Percentiles rank a stretch among this genome's conserved stretches.
Evolutionary conservation across 2,113 vertebrate genomes (phyloP).

Genomic region (Charina bottae): DNA sequence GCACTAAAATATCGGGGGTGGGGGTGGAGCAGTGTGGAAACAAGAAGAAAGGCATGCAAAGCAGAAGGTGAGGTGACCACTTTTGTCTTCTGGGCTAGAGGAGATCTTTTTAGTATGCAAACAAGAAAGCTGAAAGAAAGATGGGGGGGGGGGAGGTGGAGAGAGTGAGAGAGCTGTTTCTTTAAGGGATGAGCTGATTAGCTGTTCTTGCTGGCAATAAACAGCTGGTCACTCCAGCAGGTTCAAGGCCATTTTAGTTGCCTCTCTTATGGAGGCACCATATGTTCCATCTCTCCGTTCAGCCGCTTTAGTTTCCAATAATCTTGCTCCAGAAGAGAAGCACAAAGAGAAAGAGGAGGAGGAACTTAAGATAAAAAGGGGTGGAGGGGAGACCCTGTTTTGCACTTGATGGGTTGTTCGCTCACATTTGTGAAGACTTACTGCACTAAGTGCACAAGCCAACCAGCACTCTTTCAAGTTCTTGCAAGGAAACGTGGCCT

Average conservation of each 20-base stretch:
- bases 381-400: not conserved
- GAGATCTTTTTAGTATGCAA: constrained; percentile 46
- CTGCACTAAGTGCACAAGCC: not conserved
- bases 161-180: constrained; percentile 57
- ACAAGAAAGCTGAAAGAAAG: too few relatives aligned
- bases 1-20: not conserved
- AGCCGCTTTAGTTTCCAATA: constrained; percentile 74
- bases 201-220: constrained; percentile 64
- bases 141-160: not conserved
- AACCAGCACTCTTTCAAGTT: not conserved
- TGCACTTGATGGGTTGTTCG: constrained; percentile 45
- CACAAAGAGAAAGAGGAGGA: constrained; percentile 49
- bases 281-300: constrained; percentile 77
- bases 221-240: constrained; percentile 71
- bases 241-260: constrained; percentile 74
- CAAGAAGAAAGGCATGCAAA: not conserved
- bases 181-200: constrained; percentile 69
- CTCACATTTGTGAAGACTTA: not conserved
- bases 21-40: not conserved
- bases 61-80: constrained; percentile 10
- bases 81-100: constrained; percentile 19
- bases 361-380: not conserved
- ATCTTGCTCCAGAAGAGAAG: constrained; percentile 67
- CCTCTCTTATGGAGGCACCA: constrained; percentile 71
- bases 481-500: not conserved